Percentiles rank a stretch among this genome's conserved stretches.
These are phyloP conservation scores for Vespertilio murinus DNA, from an alignment of 2,797 vertebrate genomes.

Conservation along the genomic window DNA sequence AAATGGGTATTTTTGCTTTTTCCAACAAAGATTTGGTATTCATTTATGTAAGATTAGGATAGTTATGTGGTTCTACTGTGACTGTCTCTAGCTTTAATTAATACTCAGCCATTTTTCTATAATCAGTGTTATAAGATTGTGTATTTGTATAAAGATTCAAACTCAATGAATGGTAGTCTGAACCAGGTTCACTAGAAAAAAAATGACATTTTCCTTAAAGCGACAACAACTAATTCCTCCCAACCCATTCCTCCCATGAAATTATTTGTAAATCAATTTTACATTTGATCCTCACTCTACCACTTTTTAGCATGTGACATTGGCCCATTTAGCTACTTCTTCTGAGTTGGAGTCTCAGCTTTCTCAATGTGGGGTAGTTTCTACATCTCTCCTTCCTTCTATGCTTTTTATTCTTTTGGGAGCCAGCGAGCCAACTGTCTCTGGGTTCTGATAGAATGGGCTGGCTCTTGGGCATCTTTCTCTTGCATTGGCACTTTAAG, in stretches of 20 bases:
- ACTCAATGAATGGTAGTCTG: not conserved
- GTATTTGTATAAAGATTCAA: not conserved
- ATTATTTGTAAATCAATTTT: not conserved
- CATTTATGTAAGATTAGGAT: not conserved
- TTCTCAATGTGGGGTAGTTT: not conserved
- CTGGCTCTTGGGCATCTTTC: not conserved
- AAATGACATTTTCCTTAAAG: not conserved
- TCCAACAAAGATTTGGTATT: not conserved
- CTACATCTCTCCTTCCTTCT: not conserved
- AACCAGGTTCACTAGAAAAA: not conserved
- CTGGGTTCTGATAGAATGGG: not conserved
- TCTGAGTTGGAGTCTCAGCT: not conserved
- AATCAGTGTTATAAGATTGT: not conserved
- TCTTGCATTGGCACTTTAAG: constrained; percentile 73
- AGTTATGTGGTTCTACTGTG: not conserved
- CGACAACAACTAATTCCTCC: not conserved
- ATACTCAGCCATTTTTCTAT: not conserved
- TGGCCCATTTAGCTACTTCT: not conserved
- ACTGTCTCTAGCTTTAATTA: not conserved
- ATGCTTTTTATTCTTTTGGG: not conserved
- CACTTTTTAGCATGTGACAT: not conserved
- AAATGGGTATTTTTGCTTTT: not conserved
- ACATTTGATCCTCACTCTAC: not conserved
- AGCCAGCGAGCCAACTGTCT: not conserved
- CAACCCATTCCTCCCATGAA: not conserved